These are phyloP conservation scores for Oasisia sp. DNA, from an alignment of 2,888 invertebrate genomes.

Conservation along the genomic window DNA sequence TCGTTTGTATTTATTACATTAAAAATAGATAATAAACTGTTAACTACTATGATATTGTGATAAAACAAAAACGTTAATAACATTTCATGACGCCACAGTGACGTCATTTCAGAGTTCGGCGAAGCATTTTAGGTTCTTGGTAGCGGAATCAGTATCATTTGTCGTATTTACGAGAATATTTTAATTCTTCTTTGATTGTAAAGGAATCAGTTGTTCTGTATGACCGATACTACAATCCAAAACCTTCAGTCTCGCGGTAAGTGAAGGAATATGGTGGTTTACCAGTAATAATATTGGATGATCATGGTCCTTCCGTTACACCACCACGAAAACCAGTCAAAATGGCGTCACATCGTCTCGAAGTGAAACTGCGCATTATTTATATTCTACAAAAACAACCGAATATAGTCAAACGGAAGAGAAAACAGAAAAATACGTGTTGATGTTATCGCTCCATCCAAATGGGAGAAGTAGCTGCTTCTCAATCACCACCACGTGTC, in stretches of 20 bases:
- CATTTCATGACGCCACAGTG: slow-evolving; percentile 17
- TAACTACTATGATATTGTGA: background rate
- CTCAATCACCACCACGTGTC: background rate
- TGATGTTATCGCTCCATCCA: background rate
- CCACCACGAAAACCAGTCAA: background rate
- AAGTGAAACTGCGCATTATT: background rate
- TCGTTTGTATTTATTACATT: background rate
- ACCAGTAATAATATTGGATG: background rate
- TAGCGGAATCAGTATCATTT: background rate
- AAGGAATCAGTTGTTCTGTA: slow-evolving; percentile 22
- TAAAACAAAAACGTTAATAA: background rate
- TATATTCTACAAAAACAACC: background rate
- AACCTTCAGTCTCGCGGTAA: slow-evolving; percentile 43
- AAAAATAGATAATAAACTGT: background rate
- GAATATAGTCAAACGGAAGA: background rate
- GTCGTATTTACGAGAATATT: background rate
- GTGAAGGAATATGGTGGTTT: slow-evolving; percentile 21
- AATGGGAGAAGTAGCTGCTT: background rate
- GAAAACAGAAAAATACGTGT: background rate
- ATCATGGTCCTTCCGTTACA: background rate
- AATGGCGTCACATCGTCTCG: background rate
- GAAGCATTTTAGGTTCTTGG: background rate
- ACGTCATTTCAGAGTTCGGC: slow-evolving; percentile 17
- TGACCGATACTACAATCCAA: slow-evolving; percentile 41
- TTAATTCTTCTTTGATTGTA: slow-evolving; percentile 7